These are phyloP conservation scores for Speoplatyrhinus poulsoni DNA, from an alignment of 2,113 vertebrate species.

Conservation along the genomic window DNA sequence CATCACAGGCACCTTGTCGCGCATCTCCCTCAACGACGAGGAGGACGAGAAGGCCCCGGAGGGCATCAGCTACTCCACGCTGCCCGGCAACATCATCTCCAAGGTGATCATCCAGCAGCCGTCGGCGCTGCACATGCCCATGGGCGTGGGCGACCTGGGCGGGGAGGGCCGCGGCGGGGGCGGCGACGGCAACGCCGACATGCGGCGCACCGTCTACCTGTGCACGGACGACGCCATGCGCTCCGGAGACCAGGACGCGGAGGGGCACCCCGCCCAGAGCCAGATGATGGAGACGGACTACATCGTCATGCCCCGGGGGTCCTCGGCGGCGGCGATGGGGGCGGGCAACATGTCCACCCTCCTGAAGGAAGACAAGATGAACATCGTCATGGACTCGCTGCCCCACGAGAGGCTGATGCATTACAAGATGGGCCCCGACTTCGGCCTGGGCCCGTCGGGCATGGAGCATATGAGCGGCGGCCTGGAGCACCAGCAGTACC, in stretches of 20 bases:
- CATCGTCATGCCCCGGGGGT: slow-evolving; percentile 90
- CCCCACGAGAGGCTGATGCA: slow-evolving; percentile 94
- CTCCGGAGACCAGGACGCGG: slow-evolving; percentile 85
- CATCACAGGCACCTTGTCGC: slow-evolving; percentile 95
- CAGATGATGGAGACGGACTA: slow-evolving; percentile 98
- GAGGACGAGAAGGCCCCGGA: slow-evolving; percentile 93
- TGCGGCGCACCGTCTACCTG: slow-evolving; percentile 94
- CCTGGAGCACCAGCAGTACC: slow-evolving; percentile 89
- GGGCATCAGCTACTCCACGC: slow-evolving; percentile 93
- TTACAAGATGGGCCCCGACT: slow-evolving; percentile 95
- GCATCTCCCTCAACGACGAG: slow-evolving; percentile 96
- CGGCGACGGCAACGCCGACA: slow-evolving; percentile 80
- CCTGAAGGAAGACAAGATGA: slow-evolving; percentile 96
- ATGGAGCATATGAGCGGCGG: slow-evolving; percentile 92
- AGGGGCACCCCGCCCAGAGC: slow-evolving; percentile 75
- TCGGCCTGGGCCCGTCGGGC: slow-evolving; percentile 87
- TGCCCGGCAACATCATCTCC: slow-evolving; percentile 98
- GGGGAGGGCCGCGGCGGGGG: slow-evolving; percentile 75
- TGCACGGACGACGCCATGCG: slow-evolving; percentile 94
- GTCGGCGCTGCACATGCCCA: slow-evolving; percentile 90
- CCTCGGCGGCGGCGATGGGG: slow-evolving; percentile 60
- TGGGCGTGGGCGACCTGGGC: slow-evolving; percentile 83
- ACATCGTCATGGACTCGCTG: slow-evolving; percentile 92
- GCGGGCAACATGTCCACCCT: slow-evolving; percentile 86
- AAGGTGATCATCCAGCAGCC: slow-evolving; percentile 99